phyloP scores from a whole-genome alignment of 1,140 invertebrate species.

The Dendrolimus kikuchii region DNA sequence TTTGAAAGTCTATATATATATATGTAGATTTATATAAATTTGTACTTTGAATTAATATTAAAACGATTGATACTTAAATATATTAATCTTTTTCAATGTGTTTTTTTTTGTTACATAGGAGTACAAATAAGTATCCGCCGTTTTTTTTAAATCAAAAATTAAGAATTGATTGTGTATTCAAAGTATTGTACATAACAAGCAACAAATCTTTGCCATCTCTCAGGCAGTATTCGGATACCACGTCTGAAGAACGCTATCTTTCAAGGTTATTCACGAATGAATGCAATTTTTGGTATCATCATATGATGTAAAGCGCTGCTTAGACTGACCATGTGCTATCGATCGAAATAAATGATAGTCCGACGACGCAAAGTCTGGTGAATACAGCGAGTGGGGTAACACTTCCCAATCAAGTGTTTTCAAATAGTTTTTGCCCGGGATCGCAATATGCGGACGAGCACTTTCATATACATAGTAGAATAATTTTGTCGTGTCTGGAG shows the following conservation, averaged over 20 bases:
- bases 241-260: neutral
- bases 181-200: slow-evolving; percentile 7
- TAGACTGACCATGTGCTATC: neutral
- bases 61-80: too few species aligned
- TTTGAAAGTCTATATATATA: too few species aligned
- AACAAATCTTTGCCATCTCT: slow-evolving; percentile 7
- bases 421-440: neutral
- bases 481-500: slow-evolving; percentile 10
- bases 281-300: slow-evolving; percentile 3
- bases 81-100: too few species aligned
- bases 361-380: slow-evolving; percentile 2
- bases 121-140: too few species aligned
- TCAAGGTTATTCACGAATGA: slow-evolving; percentile 4
- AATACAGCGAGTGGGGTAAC: slow-evolving; percentile 2
- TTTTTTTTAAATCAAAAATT: too few species aligned
- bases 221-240: too few species aligned
- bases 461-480: too few species aligned
- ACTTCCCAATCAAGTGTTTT: too few species aligned
- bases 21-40: too few species aligned
- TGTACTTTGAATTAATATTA: too few species aligned
- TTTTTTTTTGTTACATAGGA: too few species aligned
- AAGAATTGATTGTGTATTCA: too few species aligned
- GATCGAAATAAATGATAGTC: slow-evolving; percentile 1
- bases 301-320: slow-evolving; percentile 3
- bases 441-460: neutral